These are phyloP conservation scores for Hyla sarda DNA, from an alignment of 2,113 vertebrate species.

Conservation along the genomic window DNA sequence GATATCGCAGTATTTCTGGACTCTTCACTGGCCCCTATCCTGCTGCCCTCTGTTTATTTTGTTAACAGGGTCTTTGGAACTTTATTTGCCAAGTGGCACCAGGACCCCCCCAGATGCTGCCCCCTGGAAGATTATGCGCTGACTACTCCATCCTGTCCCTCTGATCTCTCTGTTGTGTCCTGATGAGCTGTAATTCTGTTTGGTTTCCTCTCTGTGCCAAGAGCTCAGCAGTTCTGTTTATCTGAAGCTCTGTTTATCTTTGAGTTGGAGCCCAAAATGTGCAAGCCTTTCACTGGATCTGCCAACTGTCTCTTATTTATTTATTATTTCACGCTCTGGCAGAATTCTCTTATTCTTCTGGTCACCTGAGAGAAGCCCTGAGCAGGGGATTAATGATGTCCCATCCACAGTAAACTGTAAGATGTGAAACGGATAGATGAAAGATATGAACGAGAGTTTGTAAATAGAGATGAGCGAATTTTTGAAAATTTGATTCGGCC, in stretches of 20 bases:
- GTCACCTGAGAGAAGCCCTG: constrained; percentile 25
- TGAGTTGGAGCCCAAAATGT: constrained; percentile 56
- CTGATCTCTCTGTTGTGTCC: constrained; percentile 54
- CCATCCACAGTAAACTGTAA: constrained; percentile 11
- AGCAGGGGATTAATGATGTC: constrained; percentile 8
- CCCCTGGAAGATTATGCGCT: constrained; percentile 55
- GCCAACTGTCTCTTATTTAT: constrained; percentile 56
- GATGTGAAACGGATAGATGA: not conserved
- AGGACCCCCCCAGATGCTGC: constrained; percentile 25
- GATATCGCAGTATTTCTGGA: not conserved
- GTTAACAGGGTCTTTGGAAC: constrained; percentile 44
- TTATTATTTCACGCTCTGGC: constrained; percentile 53
- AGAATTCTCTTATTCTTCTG: constrained; percentile 14
- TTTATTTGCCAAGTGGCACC: constrained; percentile 17
- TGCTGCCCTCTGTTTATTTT: constrained; percentile 45
- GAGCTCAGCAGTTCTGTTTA: constrained; percentile 57
- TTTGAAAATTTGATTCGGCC: too few relatives aligned
- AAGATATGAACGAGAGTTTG: not conserved
- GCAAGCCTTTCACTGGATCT: constrained; percentile 49
- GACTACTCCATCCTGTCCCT: constrained; percentile 56
- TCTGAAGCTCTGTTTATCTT: constrained; percentile 59
- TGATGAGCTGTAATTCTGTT: constrained; percentile 59
- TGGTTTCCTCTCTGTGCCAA: constrained; percentile 54
- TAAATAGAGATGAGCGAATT: too few relatives aligned
- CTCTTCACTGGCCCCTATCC: not conserved